These are phyloP conservation scores for Nomada hirtipes DNA, from an alignment of 2,888 invertebrate genomes.

Conservation along the genomic window DNA sequence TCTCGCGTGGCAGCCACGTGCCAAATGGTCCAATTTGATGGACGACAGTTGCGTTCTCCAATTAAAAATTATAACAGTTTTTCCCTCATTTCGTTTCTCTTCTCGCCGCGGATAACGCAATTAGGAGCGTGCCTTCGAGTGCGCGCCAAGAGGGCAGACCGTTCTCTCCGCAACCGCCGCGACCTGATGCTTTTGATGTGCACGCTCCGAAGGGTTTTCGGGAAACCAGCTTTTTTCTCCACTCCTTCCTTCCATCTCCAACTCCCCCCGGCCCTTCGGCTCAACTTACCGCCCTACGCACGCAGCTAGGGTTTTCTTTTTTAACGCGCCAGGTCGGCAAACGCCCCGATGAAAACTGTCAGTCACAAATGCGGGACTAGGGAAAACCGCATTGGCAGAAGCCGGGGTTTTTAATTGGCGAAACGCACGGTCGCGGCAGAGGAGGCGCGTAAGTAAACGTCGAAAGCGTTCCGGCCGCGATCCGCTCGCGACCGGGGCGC, in stretches of 20 bases:
- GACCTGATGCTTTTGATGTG: slow-evolving; percentile 59
- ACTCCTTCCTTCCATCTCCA: not conserved
- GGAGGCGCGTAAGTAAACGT: slow-evolving; percentile 51
- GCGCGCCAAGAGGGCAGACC: slow-evolving; percentile 43
- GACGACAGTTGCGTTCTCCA: slow-evolving; percentile 74
- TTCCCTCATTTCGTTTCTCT: slow-evolving; percentile 55
- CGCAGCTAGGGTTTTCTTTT: slow-evolving; percentile 27
- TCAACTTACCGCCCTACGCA: not conserved
- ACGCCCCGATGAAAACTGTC: slow-evolving; percentile 61
- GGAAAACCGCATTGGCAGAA: slow-evolving; percentile 41
- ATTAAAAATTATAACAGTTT: slow-evolving; percentile 74
- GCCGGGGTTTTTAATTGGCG: slow-evolving; percentile 60
- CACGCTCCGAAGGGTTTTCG: slow-evolving; percentile 62
- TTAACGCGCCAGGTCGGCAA: slow-evolving; percentile 62
- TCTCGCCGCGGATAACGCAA: slow-evolving; percentile 54
- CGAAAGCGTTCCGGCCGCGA: slow-evolving; percentile 26
- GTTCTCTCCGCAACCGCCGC: slow-evolving; percentile 43
- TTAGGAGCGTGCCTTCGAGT: slow-evolving; percentile 69
- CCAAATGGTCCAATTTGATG: slow-evolving; percentile 73
- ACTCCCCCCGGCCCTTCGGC: not conserved
- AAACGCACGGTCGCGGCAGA: slow-evolving; percentile 45
- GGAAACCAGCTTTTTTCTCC: slow-evolving; percentile 41
- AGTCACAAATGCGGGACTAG: slow-evolving; percentile 46
- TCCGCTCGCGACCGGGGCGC: not conserved
- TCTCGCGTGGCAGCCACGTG: slow-evolving; percentile 72